These are phyloP conservation scores for Cryptomyrus ogoouensis DNA, from an alignment of 2,113 vertebrate species.

Conservation along the genomic window DNA sequence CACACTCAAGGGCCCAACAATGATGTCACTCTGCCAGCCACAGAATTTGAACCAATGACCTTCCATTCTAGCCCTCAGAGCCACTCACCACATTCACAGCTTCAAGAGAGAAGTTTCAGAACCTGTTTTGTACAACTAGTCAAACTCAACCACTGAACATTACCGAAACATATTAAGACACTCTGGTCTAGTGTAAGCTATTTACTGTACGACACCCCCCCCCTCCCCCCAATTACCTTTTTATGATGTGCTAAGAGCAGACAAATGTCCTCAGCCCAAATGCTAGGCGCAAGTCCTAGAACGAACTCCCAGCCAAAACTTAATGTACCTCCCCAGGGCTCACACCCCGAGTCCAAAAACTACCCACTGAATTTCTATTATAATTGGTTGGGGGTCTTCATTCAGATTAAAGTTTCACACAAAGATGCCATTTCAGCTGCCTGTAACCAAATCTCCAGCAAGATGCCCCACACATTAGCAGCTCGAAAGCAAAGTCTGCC, in stretches of 20 bases:
- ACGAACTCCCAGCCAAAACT: not conserved
- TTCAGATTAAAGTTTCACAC: not conserved
- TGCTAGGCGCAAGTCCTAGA: not conserved
- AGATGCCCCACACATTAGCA: not conserved
- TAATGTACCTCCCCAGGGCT: not conserved
- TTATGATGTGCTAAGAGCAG: not conserved
- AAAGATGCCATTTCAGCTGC: not conserved
- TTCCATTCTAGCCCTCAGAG: not conserved
- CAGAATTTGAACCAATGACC: not conserved
- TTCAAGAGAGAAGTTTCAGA: not conserved
- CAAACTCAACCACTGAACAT: not conserved
- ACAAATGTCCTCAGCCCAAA: not conserved
- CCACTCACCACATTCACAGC: not conserved
- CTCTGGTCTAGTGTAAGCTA: not conserved
- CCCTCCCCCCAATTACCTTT: not conserved
- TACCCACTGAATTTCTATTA: not conserved
- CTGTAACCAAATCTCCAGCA: not conserved
- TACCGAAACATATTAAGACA: not conserved
- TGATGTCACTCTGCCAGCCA: not conserved
- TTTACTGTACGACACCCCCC: not conserved
- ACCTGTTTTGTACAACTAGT: not conserved
- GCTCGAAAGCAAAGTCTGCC: not conserved
- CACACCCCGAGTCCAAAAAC: not conserved
- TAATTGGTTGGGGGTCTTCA: not conserved
- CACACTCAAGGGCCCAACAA: not conserved